Evolutionary conservation across 2,888 invertebrate species (phyloP).

Genomic region (Pseudococcus viburni): DNA sequence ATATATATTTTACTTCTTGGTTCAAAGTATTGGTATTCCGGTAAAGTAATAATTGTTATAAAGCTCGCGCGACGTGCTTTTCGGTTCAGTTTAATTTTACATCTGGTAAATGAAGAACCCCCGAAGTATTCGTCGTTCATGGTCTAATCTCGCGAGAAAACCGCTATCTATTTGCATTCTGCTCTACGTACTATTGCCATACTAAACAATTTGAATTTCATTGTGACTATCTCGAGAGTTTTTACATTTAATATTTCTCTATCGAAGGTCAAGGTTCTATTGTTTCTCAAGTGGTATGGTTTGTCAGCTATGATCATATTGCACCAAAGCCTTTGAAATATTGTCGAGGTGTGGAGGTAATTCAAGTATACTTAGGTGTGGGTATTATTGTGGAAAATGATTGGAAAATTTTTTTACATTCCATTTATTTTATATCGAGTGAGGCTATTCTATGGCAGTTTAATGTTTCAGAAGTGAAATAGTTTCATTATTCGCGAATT

Average conservation of each 20-base stretch:
- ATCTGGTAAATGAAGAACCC: not conserved
- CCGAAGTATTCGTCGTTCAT: not conserved
- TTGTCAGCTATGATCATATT: not conserved
- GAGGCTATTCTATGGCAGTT: not conserved
- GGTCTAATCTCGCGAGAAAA: slow-evolving; percentile 20
- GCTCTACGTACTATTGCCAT: too few species aligned
- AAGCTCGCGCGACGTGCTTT: slow-evolving; percentile 10
- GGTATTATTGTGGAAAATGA: not conserved
- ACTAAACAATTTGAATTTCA: slow-evolving; percentile 9
- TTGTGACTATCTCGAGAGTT: slow-evolving; percentile 1
- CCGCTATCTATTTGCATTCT: not conserved
- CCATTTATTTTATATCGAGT: not conserved
- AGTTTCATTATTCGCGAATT: slow-evolving; percentile 2
- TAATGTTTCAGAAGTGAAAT: not conserved
- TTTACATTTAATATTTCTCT: not conserved
- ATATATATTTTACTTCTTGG: not conserved
- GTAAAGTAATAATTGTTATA: slow-evolving; percentile 3
- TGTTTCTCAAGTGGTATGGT: not conserved
- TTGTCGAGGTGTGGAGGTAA: not conserved
- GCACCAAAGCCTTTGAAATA: not conserved
- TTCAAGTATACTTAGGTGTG: not conserved
- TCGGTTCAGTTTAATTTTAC: not conserved
- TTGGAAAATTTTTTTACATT: not conserved
- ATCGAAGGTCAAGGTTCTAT: slow-evolving; percentile 10
- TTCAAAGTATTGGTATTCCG: slow-evolving; percentile 10